Evolutionary conservation across 2,797 vertebrate species (phyloP).

Genomic region (Lacerta viridis): DNA sequence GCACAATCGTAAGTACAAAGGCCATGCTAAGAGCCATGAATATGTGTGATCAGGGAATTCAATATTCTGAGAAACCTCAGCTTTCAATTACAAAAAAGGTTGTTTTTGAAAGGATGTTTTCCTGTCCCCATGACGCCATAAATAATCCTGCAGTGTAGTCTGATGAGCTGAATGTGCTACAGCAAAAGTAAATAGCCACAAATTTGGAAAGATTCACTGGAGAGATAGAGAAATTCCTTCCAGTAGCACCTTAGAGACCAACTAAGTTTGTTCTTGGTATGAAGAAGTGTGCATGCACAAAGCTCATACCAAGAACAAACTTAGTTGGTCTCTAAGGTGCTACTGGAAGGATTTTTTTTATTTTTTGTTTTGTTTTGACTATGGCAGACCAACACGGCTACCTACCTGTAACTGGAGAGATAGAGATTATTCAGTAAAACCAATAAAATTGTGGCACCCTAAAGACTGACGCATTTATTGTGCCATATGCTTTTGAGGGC

Average conservation of each 20-base stretch:
- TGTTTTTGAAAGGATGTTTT: background rate
- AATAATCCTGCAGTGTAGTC: background rate
- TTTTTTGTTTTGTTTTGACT: no score
- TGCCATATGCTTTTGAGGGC: background rate
- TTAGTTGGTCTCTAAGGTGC: no score
- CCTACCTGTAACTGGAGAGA: background rate
- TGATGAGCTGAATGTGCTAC: background rate
- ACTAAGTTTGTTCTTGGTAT: no score
- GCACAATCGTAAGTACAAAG: background rate
- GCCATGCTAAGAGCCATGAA: background rate
- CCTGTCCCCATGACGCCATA: background rate
- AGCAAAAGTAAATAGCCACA: background rate
- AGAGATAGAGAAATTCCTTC: background rate
- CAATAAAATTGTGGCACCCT: background rate
- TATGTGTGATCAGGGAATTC: background rate
- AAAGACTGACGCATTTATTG: background rate
- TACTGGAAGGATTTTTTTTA: no score
- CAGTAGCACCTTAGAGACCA: no score
- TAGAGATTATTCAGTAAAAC: background rate
- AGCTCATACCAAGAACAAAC: no score
- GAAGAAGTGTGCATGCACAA: no score
- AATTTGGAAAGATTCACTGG: background rate
- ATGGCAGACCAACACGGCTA: no score
- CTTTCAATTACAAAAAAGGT: background rate
- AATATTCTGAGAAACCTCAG: background rate